phyloP scores from a whole-genome alignment of 2,888 invertebrate genomes.

The Patella pellucida region DNA sequence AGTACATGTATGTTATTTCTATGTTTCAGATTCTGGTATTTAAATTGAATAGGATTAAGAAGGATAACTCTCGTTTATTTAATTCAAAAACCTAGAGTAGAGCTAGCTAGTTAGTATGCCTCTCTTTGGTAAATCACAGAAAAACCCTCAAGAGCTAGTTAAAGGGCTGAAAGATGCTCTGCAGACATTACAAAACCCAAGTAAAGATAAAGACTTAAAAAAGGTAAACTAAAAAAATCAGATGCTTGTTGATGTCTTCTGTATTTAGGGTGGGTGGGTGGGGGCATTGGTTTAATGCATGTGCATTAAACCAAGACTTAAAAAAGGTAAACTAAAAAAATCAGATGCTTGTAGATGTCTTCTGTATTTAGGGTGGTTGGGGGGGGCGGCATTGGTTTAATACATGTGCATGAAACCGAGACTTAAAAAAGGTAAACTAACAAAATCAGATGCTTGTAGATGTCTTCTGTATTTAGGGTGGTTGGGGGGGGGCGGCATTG shows the following conservation, averaged over 20 bases:
- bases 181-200: constrained; percentile 77
- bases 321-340: constrained; percentile 46
- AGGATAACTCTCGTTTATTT: neutral
- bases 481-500: too few relatives aligned
- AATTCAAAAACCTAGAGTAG: neutral
- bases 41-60: neutral
- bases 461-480: too few relatives aligned
- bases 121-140: constrained; percentile 96
- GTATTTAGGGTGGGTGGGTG: too few relatives aligned
- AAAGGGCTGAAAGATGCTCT: constrained; percentile 93
- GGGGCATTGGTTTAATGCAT: too few relatives aligned
- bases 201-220: constrained; percentile 50
- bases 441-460: too few relatives aligned
- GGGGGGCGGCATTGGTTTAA: too few relatives aligned
- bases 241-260: too few relatives aligned
- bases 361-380: too few relatives aligned
- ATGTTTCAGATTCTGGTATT: constrained; percentile 9
- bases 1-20: neutral
- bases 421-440: constrained; percentile 50
- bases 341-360: too few relatives aligned
- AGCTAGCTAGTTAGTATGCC: constrained; percentile 51
- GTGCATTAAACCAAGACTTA: constrained; percentile 24
- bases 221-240: constrained; percentile 40
- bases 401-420: neutral
- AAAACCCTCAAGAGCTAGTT: constrained; percentile 97